Conservation (phyloP, 2,888 invertebrate genomes). For the Margaritifera margaritifera region DNA sequence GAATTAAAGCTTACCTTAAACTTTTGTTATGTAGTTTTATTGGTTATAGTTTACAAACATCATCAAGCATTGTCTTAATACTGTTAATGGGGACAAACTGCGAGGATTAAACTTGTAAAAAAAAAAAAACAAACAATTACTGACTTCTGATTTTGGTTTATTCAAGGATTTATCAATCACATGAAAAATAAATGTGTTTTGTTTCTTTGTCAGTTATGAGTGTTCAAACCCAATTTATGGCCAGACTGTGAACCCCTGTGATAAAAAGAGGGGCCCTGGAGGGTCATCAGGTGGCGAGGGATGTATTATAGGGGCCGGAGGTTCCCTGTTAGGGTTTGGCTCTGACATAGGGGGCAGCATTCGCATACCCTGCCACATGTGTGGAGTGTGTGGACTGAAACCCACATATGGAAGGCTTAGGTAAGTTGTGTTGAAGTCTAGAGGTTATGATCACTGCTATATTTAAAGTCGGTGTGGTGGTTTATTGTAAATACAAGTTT, state of each 20-base stretch:
- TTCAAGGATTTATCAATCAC: too few relatives aligned
- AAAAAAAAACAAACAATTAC: too few relatives aligned
- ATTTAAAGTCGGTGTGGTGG: too few relatives aligned
- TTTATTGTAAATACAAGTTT: too few relatives aligned
- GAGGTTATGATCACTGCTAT: too few relatives aligned
- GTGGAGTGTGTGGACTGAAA: constrained; percentile 74
- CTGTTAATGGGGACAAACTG: too few relatives aligned
- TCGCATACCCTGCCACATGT: constrained; percentile 74
- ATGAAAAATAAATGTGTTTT: background rate
- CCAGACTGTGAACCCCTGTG: constrained; percentile 71
- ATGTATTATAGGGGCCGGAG: constrained; percentile 73
- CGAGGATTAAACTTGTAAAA: too few relatives aligned
- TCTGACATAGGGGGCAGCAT: constrained; percentile 75
- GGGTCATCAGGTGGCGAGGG: constrained; percentile 74
- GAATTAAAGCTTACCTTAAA: too few relatives aligned
- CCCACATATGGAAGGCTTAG: constrained; percentile 70
- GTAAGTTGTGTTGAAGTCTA: constrained; percentile 23
- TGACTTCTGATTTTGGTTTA: too few relatives aligned
- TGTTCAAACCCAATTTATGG: constrained; percentile 63
- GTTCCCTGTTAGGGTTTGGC: constrained; percentile 70
- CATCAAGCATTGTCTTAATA: too few relatives aligned
- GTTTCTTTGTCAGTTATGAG: constrained; percentile 39
- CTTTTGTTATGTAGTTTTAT: too few relatives aligned
- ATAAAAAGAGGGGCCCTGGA: constrained; percentile 69
- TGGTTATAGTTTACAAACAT: too few relatives aligned